A percentile compares a stretch with the other conserved stretches of the same genome.
Evolutionary conservation across 2,888 invertebrate species (phyloP).

Genomic region (Acanthosoma haemorrhoidale): DNA sequence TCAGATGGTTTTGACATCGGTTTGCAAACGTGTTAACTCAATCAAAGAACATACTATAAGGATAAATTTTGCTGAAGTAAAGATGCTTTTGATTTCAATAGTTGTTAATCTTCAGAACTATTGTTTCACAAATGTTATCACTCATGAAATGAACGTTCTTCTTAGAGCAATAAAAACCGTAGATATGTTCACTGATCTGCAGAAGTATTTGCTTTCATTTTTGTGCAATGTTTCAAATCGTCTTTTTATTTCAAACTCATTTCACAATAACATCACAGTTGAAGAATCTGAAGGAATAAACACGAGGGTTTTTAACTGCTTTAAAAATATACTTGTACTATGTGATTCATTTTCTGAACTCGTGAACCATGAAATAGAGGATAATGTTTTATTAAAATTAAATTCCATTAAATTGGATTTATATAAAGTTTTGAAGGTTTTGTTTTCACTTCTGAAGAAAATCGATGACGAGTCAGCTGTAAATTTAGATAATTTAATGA

Average conservation of each 20-base stretch:
- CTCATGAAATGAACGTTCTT: slow-evolving; percentile 27
- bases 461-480: background rate
- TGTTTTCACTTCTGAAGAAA: slow-evolving; percentile 10
- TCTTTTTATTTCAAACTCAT: slow-evolving; percentile 1
- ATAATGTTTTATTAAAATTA: background rate
- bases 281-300: background rate
- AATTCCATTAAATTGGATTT: background rate
- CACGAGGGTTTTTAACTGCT: background rate
- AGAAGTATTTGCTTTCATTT: slow-evolving; percentile 16
- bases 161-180: slow-evolving; percentile 13
- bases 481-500: slow-evolving; percentile 20
- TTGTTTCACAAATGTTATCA: slow-evolving; percentile 34
- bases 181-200: slow-evolving; percentile 31
- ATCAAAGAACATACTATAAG: slow-evolving; percentile 49
- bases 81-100: slow-evolving; percentile 26
- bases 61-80: slow-evolving; percentile 19
- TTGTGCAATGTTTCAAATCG: slow-evolving; percentile 3
- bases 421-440: background rate
- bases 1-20: slow-evolving; percentile 73
- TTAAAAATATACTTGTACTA: slow-evolving; percentile 1
- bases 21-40: slow-evolving; percentile 63
- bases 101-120: slow-evolving; percentile 33
- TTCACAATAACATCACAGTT: background rate
- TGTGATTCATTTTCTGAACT: slow-evolving; percentile 13
- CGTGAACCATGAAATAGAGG: background rate